A percentile compares a stretch with the other conserved stretches of the same genome.
phyloP scores from a whole-genome alignment of 2,888 invertebrate genomes.

The Sesia apiformis region DNA sequence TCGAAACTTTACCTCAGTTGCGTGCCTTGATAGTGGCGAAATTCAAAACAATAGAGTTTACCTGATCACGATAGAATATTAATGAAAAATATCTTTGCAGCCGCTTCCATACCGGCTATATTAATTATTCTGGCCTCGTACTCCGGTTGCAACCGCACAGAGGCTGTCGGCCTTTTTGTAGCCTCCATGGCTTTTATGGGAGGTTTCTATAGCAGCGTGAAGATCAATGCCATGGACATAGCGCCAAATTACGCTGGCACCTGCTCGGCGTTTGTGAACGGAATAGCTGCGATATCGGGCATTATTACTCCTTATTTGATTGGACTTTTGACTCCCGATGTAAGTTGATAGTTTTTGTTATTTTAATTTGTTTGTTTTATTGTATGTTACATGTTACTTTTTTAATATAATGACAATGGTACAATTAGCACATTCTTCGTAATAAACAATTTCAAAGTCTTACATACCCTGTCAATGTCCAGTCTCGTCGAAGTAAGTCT shows the following conservation, averaged over 20 bases:
- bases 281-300: constrained; percentile 76
- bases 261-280: constrained; percentile 78
- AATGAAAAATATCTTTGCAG: constrained; percentile 35
- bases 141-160: constrained; percentile 70
- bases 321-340: constrained; percentile 75
- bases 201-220: constrained; percentile 79
- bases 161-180: constrained; percentile 72
- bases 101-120: constrained; percentile 76
- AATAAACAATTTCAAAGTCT: too few species aligned
- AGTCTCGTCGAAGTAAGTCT: too few species aligned
- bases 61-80: too few species aligned
- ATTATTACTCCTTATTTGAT: constrained; percentile 76
- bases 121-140: constrained; percentile 78
- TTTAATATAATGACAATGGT: too few species aligned
- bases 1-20: too few species aligned
- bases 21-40: too few species aligned
- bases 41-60: too few species aligned
- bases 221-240: constrained; percentile 78
- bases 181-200: constrained; percentile 80
- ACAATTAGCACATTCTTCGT: too few species aligned
- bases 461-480: too few species aligned
- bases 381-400: not conserved
- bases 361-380: not conserved
- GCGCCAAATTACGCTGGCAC: constrained; percentile 78
- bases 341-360: constrained; percentile 34